Evolutionary conservation across 2,113 vertebrate genomes (phyloP), one percentile per base, ranked within the genome.

Genomic region (Athene noctua): DNA sequence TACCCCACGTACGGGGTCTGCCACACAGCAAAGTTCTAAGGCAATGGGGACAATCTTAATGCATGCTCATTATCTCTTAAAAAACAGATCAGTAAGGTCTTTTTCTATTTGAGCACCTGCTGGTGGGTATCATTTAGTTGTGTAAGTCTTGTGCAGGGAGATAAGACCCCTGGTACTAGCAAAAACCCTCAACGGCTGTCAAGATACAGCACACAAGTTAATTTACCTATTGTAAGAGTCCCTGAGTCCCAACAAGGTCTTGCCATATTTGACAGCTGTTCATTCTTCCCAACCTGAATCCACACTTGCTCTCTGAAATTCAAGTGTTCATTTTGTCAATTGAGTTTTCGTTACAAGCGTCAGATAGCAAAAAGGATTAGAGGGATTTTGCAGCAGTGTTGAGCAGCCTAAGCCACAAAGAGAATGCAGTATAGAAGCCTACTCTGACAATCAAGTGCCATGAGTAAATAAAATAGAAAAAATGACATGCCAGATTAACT

Each of bases 391-490:
- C 61, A 75, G 66, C 49, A 92, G 58, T 3, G n/a, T 26, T 57
- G 87, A 96, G 67, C 58, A 92, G 74, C 32, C 62, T 88, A 88
- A 94, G 81, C 49, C 70, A 85, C 72, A 78, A 82, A 51, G 42
- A 62, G 49, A 93, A 65, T 2, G 6, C 6, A 49, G 40, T 27
- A 91, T 25, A 46, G 54, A 91, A 89, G 62, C 34, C 21, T 47
- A 40, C 49, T 73, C 70, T 79, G 73, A 91, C 86, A 93, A 72
- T 44, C 49, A 78, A 92, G 36, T 38, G 44, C 27, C 61, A 74
- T 30, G 15, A 94, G 62, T 59, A 96, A 91, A 59, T 68, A 85
- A 94, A 94, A 95, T 29, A 12, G 44, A 82, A 91, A 82, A 91
- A 94, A 87, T 26, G 61, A 85, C 86, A 87, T 46, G 29, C 30